phyloP scores from a whole-genome alignment of 2,797 vertebrate genomes.

The Muscicapa comitata region DNA sequence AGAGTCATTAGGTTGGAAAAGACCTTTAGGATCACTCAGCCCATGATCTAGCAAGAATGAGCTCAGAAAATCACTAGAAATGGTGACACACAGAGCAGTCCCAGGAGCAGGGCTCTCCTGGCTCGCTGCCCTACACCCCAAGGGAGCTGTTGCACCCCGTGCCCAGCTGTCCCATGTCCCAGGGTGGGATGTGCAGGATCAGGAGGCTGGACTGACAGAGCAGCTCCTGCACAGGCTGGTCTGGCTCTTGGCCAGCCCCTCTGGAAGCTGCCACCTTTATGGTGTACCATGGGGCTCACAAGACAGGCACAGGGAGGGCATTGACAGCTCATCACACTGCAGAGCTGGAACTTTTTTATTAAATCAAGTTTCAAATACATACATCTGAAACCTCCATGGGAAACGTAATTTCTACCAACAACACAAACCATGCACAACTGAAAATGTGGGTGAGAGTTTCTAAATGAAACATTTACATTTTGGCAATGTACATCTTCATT shows the following conservation, averaged over 20 bases:
- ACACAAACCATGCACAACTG: accelerated
- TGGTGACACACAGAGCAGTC: accelerated
- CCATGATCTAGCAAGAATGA: background rate
- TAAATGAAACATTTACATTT: background rate
- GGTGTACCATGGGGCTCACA: accelerated
- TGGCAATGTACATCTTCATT: background rate
- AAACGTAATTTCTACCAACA: background rate
- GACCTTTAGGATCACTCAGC: background rate
- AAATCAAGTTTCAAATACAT: background rate
- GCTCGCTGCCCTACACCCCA: accelerated
- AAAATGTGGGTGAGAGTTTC: background rate
- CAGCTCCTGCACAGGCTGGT: background rate
- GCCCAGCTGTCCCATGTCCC: background rate
- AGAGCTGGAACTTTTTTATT: too few species aligned
- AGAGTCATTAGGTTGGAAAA: background rate
- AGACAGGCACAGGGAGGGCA: background rate
- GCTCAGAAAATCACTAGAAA: background rate
- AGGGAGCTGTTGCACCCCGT: accelerated
- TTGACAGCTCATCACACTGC: background rate
- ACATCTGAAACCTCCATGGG: background rate
- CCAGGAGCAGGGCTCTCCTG: background rate
- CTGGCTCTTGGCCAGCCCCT: background rate
- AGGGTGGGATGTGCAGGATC: background rate
- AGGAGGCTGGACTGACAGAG: background rate
- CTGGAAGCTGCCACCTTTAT: too few species aligned